Base-by-base conservation (phyloP, 2,888 invertebrate genomes). In the Drosophila seclusa region DNA sequence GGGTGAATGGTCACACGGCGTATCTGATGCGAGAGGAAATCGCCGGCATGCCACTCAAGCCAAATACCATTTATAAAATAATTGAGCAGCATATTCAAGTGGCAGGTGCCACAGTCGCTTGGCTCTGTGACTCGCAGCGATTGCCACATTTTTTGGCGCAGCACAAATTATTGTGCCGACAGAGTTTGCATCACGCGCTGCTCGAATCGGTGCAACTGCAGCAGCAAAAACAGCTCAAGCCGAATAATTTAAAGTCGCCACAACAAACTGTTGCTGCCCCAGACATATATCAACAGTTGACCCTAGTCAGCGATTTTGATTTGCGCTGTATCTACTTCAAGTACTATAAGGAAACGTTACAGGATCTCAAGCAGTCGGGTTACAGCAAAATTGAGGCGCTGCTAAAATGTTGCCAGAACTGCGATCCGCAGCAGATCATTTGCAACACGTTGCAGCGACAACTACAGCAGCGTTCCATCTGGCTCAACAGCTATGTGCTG, bases 251-350 rank as follows among this genome's bases (percentile, higher is more conserved):
- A 1, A n/a, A 38, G 5, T 1, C 2, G 45, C 13, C 45, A 18
- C 1, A 2, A n/a, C 4, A 27, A 29, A 1, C 10, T 1, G n/a
- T 27, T 0, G 2, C 21, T 2, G 54, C 42, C 0, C 79, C 72
- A 0, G 67, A 79, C 4, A 81, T 81, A 13, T 67, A 72, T 6
- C 5, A 21, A 11, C 81, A 81, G 38, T 4, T 82, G 2, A 42
- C 42, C 6, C 52, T 42, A 0, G 34, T 54, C 0, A 31, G 66
- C 10, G 31, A 55, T 1, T 32, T 21, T 7, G 16, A 61, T 2
- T 6, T 78, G 36, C 69, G 80, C 3, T 27, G 32, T 11, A 29
- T 82, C 8, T 69, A 68, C n/a, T 69, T 66, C 29, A n/a, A 21
- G 1, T 82, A 73, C 38, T 54, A 78, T 48, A 65, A 60, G 38